Conservation (phyloP, 2,113 vertebrate species). For the Crotalus horridus region DNA sequence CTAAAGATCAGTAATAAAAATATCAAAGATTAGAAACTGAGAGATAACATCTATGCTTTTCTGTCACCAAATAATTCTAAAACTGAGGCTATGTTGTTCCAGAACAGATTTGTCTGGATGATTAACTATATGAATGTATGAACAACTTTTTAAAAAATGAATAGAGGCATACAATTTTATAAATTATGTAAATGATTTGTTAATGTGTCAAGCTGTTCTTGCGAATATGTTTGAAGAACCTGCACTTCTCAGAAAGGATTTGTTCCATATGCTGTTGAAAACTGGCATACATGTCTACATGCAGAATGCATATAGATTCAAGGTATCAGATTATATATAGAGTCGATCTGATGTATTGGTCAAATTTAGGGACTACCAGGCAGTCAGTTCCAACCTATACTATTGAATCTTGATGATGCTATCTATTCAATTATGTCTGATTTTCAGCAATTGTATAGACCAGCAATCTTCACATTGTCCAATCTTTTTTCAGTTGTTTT, state of each 20-base stretch:
- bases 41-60: background rate
- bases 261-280: background rate
- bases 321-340: background rate
- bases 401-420: too few species aligned
- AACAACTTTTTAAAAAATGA: background rate
- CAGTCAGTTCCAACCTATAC: background rate
- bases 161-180: background rate
- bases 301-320: background rate
- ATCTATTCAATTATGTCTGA: too few species aligned
- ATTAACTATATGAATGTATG: background rate
- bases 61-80: background rate
- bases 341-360: background rate
- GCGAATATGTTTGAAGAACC: background rate
- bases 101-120: background rate
- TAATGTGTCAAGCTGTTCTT: background rate
- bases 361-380: background rate
- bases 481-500: too few species aligned
- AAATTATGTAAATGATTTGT: background rate
- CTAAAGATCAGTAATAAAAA: background rate
- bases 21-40: background rate
- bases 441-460: too few species aligned
- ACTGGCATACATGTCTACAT: background rate
- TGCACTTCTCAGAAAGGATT: background rate
- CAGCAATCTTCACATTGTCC: too few species aligned
- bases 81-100: background rate